Base-by-base conservation (phyloP, 2,113 vertebrate species). In the Anhinga rufa region DNA sequence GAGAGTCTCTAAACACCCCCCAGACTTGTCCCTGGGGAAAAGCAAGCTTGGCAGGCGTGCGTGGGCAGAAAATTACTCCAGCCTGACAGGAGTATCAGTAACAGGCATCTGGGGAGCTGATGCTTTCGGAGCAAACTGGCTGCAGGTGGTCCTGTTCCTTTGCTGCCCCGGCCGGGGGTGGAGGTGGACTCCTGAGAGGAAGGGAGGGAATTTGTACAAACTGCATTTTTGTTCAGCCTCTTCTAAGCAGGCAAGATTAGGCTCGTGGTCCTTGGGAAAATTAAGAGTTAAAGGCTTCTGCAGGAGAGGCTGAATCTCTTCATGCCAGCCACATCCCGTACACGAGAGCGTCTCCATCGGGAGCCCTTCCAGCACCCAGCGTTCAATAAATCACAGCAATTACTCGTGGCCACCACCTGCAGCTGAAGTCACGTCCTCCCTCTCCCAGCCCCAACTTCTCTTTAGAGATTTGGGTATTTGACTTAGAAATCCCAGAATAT, bases 21-120 rank as follows among this genome's bases (percentile, higher is more conserved):
- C 79, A 60, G 66, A 7, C 65, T 14, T 17, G 15, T 32, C 58
- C 57, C 12, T 13, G 60, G 60, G 82, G 75, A 72, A 29, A 28
- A 25, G 48, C 25, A 5, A 31, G 22, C 0, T 46, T 42, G 51
- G 72, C 14, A 1, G 55, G 36, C 0, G 0, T 22, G n/a, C 3
- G 29, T 5, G n/a, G 40, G n/a, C 11, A 7, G 28, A 12, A 55
- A 29, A 14, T 9, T 28, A 21, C 62, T 68, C 15, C 40, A 51
- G 54, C 32, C 44, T 26, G 49, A 52, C 46, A 32, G 1, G 1
- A 26, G 28, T 15, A 7, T 15, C 6, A 2, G 26, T 29, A 36
- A 22, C 10, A 2, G 34, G 36, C 29, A 26, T 38, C 26, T 13
- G 49, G 36, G 57, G 80, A 64, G 57, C 57, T 40, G 42, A 8